Percentiles rank a stretch among this genome's conserved stretches.
Evolutionary conservation across 2,888 invertebrate genomes (phyloP).

Genomic region (Drosophila limbata): DNA sequence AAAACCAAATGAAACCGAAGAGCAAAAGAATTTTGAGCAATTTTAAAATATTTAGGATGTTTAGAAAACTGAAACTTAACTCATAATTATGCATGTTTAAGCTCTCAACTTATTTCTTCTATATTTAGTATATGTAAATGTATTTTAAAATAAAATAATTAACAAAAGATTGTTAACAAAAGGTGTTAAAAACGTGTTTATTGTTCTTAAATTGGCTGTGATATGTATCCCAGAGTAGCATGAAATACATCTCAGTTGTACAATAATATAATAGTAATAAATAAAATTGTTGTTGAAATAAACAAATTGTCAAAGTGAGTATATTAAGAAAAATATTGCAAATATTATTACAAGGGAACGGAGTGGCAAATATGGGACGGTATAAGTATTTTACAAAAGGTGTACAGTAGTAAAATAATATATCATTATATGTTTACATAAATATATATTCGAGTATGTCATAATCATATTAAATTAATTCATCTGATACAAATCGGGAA

Average conservation of each 20-base stretch:
- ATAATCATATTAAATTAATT: constrained; percentile 9
- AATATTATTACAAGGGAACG: constrained; percentile 33
- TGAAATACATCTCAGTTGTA: constrained; percentile 44
- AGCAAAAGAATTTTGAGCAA: constrained; percentile 6
- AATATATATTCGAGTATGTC: constrained; percentile 46
- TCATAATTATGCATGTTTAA: too few species aligned
- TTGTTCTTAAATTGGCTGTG: constrained; percentile 53
- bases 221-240: constrained; percentile 59
- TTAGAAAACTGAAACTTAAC: too few species aligned
- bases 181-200: constrained; percentile 65
- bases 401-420: constrained; percentile 13
- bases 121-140: neutral
- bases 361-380: constrained; percentile 48
- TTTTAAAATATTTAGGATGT: neutral
- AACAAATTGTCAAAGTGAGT: constrained; percentile 33
- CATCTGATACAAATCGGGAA: constrained; percentile 20
- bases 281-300: constrained; percentile 35
- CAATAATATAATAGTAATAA: constrained; percentile 54
- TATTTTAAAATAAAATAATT: constrained; percentile 21
- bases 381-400: constrained; percentile 59
- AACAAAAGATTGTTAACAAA: constrained; percentile 53
- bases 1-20: constrained; percentile 32
- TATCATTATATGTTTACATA: constrained; percentile 6
- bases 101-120: too few species aligned
- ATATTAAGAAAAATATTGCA: constrained; percentile 37